These are phyloP conservation scores for Sarcophaga variegata DNA, from an alignment of 2,888 invertebrate species.

Conservation along the genomic window DNA sequence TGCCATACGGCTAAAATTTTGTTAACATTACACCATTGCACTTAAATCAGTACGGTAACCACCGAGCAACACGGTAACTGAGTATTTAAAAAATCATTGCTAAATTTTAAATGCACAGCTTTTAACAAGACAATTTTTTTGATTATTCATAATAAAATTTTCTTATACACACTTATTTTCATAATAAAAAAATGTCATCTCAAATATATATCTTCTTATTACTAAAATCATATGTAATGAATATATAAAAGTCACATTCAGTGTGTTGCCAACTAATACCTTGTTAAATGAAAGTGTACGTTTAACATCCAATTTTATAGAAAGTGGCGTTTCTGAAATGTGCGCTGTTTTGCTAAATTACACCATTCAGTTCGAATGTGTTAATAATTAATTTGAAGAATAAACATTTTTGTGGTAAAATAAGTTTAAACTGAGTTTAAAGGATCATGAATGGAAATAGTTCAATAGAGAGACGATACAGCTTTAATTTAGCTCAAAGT, in stretches of 20 bases:
- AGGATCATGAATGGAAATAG: conserved; percentile 65
- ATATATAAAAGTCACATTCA: not conserved
- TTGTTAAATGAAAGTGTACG: not conserved
- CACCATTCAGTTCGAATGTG: not conserved
- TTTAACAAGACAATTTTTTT: too few species aligned
- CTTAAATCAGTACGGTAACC: not conserved
- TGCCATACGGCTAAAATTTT: not conserved
- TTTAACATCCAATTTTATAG: not conserved
- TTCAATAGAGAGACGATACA: conserved; percentile 75
- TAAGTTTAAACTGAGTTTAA: not conserved
- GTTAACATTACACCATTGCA: not conserved
- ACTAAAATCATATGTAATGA: too few species aligned
- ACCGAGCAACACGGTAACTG: not conserved
- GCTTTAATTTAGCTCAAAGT: conserved; percentile 75
- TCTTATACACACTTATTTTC: too few species aligned
- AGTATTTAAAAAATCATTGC: not conserved
- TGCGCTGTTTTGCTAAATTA: conserved; percentile 25
- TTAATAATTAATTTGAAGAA: conserved; percentile 1
- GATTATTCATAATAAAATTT: too few species aligned
- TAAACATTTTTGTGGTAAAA: not conserved
- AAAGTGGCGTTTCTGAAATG: conserved; percentile 42
- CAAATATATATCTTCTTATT: too few species aligned
- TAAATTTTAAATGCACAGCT: too few species aligned
- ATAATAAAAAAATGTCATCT: too few species aligned
- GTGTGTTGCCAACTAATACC: not conserved